Base-by-base conservation (phyloP, 2,888 invertebrate species). In the Caenorhabditis plicata region DNA sequence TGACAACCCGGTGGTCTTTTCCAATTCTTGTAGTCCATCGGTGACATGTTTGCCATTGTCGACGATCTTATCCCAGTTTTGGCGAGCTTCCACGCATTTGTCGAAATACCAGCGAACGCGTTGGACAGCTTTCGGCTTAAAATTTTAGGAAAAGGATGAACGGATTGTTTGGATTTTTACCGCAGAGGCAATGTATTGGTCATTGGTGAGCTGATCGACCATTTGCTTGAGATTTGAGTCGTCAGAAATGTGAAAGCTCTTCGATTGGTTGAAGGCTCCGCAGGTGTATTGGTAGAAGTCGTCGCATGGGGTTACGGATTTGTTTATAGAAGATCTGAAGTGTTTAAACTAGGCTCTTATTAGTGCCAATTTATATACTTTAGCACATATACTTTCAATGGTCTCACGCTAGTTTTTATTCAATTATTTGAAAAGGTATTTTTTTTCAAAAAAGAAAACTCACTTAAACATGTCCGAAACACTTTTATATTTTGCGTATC, bases 211-310 rank as follows among this genome's bases (percentile, higher is more conserved):
- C 27, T 57, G 48, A 0, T 29, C 15, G 33, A 49, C 54, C 68
- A 68, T 68, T 29, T 57, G 54, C 31, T 20, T 36, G 33, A 46
- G 19, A 38, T 64, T 71, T 13, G 50, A 53, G 13, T 50, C 33
- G 38, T 68, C 66, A 1, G 71, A 68, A 20, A 54, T 33, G 39
- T 66, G 62, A 47, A 71, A 71, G 11, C 55, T 42, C 60, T 64
- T 68, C 4, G 25, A 32, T 13, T 47, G 51, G 11, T 54, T 33
- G 42, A 54, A 54, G 36, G 33, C 45, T 20, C 70, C 68, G 36
- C 74, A 74, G 3, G 71, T 66, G 60, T 64, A 74, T 0, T 51
- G 40, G 42, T 71, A 74, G 58, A 72, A 74, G 48, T 74, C 72
- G 41, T 67, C 55, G 54, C 74, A 74, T 8, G 74, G 74, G 46